A percentile compares a stretch with the other conserved stretches of the same genome.
These are phyloP conservation scores for Trididemnum nubilum DNA, from an alignment of 23 tunicate species.

Conservation along the genomic window DNA sequence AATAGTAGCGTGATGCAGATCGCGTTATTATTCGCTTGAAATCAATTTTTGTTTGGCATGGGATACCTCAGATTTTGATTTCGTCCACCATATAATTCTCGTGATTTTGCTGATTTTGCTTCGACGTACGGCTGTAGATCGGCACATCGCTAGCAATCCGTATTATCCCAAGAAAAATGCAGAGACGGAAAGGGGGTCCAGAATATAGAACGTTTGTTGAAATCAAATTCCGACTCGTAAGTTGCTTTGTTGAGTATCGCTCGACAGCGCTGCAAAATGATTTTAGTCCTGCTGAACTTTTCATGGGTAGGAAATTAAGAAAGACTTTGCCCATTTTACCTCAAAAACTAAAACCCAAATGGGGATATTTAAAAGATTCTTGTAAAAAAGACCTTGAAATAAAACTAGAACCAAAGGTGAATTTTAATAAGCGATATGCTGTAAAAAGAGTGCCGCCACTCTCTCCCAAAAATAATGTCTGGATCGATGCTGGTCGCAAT, in stretches of 20 bases:
- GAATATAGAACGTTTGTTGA: background rate
- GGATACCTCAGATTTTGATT: background rate
- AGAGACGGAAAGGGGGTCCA: background rate
- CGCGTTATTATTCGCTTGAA: background rate
- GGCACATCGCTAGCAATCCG: background rate
- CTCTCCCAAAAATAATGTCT: background rate
- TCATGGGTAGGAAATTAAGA: background rate
- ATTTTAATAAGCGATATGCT: background rate
- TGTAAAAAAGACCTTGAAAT: background rate
- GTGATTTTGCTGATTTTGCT: background rate
- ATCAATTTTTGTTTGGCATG: background rate
- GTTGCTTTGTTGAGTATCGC: background rate
- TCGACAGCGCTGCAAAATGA: background rate
- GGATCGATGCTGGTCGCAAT: background rate
- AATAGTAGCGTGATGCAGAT: background rate
- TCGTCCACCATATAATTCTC: background rate
- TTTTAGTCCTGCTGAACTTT: background rate
- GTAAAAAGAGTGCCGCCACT: background rate
- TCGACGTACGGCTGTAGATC: background rate
- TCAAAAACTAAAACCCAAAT: background rate
- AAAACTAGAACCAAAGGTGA: background rate
- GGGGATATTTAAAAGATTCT: background rate
- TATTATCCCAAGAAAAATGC: background rate
- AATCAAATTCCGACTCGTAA: background rate
- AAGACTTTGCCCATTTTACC: background rate